A percentile compares a stretch with the other conserved stretches of the same genome.
These are phyloP conservation scores for Elysia chlorotica DNA, from an alignment of 1,140 invertebrate genomes.

Conservation along the genomic window DNA sequence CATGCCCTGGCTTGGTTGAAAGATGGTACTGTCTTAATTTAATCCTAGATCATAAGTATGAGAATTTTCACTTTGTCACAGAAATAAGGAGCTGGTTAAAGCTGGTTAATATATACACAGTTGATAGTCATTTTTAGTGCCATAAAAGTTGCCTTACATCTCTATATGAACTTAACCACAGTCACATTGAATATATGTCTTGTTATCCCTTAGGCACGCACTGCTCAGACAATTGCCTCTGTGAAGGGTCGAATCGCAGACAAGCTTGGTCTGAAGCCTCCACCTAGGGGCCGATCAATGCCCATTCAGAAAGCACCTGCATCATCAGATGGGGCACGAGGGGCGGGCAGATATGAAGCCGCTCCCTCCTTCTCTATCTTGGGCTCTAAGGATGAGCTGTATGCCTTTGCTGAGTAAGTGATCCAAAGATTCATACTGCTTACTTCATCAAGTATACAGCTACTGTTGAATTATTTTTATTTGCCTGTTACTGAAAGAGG, in stretches of 20 bases:
- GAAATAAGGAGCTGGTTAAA: not conserved
- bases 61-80: too few species aligned
- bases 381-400: constrained; percentile 69
- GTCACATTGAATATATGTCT: constrained; percentile 3
- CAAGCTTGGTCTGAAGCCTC: constrained; percentile 59
- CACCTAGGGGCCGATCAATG: constrained; percentile 51
- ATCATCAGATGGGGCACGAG: not conserved
- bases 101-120: too few species aligned
- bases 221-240: constrained; percentile 10
- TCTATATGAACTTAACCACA: too few species aligned
- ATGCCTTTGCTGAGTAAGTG: constrained; percentile 55
- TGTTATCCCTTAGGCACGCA: constrained; percentile 1
- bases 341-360: constrained; percentile 30
- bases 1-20: too few species aligned
- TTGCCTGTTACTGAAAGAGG: not conserved
- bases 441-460: not conserved
- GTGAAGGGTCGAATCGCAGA: constrained; percentile 60
- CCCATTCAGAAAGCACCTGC: constrained; percentile 58
- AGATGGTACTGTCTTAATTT: too few species aligned
- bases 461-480: not conserved
- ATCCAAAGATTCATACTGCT: not conserved
- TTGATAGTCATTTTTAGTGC: too few species aligned
- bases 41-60: too few species aligned
- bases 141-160: too few species aligned
- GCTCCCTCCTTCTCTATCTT: constrained; percentile 66